Conservation (phyloP, 2,888 invertebrate species). For the Rutpela maculata region DNA sequence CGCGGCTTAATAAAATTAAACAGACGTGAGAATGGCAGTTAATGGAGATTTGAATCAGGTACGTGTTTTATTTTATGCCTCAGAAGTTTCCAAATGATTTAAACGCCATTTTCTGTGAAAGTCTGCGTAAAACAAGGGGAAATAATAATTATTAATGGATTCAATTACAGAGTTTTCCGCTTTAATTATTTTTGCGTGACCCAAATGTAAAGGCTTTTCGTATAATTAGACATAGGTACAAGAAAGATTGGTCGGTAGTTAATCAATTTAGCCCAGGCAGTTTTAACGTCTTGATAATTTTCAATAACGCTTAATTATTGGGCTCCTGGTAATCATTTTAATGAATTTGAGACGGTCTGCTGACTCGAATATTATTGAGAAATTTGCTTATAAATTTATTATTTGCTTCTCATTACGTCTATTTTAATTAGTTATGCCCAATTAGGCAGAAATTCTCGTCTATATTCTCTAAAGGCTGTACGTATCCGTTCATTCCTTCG, state of each 20-base stretch:
- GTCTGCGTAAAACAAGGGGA: constrained; percentile 10
- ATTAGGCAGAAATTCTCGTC: no score
- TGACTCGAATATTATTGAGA: neutral
- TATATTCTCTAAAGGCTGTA: no score
- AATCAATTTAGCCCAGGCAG: constrained; percentile 11
- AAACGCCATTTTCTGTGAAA: neutral
- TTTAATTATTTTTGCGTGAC: constrained; percentile 20
- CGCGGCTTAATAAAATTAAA: neutral
- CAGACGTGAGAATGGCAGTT: constrained; percentile 7
- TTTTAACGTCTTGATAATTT: constrained; percentile 12
- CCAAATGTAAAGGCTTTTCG: constrained; percentile 9
- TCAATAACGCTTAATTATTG: neutral
- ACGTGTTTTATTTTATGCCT: neutral
- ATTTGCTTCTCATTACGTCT: neutral
- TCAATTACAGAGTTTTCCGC: constrained; percentile 21
- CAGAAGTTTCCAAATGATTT: constrained; percentile 15
- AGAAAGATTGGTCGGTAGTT: constrained; percentile 4
- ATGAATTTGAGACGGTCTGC: neutral
- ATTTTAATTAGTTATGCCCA: no score
- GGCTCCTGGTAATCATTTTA: neutral
- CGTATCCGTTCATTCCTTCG: no score
- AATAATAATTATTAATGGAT: constrained; percentile 28
- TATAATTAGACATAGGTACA: constrained; percentile 8
- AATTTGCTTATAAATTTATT: neutral
- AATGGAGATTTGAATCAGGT: constrained; percentile 3